These are phyloP conservation scores for Ochotona curzoniae DNA, from an alignment of 2,113 vertebrate genomes.

Conservation along the genomic window DNA sequence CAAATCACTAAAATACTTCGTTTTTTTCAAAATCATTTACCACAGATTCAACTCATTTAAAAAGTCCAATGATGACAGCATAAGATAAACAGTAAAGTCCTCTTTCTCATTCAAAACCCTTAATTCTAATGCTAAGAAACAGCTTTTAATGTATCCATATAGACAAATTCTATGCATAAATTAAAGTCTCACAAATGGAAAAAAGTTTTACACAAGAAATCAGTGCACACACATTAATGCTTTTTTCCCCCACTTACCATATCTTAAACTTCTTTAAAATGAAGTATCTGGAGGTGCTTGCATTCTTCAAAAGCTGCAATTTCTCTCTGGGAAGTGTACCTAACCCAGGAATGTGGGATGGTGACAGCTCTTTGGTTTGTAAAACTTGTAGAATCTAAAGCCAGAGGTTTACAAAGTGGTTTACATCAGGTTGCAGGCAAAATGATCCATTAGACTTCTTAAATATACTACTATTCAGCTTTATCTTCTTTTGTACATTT, in stretches of 20 bases:
- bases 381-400: background rate
- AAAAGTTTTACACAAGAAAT: slow-evolving; percentile 29
- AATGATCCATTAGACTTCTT: background rate
- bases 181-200: slow-evolving; percentile 48
- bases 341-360: background rate
- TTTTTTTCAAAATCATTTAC: slow-evolving; percentile 41
- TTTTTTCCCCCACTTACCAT: background rate
- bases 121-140: slow-evolving; percentile 46
- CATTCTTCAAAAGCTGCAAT: background rate
- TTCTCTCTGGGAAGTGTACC: background rate
- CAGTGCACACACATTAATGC: background rate
- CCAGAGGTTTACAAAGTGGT: slow-evolving; percentile 1
- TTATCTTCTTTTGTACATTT: background rate
- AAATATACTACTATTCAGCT: background rate
- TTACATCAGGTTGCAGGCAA: background rate
- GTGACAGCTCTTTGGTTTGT: background rate
- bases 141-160: slow-evolving; percentile 1
- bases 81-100: background rate
- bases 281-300: background rate
- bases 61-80: slow-evolving; percentile 40
- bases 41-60: slow-evolving; percentile 20
- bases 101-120: slow-evolving; percentile 12
- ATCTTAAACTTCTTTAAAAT: background rate
- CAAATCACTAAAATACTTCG: background rate
- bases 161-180: slow-evolving; percentile 51